phyloP scores from a whole-genome alignment of 2,113 vertebrate species.

The Probosciger aterrimus region DNA sequence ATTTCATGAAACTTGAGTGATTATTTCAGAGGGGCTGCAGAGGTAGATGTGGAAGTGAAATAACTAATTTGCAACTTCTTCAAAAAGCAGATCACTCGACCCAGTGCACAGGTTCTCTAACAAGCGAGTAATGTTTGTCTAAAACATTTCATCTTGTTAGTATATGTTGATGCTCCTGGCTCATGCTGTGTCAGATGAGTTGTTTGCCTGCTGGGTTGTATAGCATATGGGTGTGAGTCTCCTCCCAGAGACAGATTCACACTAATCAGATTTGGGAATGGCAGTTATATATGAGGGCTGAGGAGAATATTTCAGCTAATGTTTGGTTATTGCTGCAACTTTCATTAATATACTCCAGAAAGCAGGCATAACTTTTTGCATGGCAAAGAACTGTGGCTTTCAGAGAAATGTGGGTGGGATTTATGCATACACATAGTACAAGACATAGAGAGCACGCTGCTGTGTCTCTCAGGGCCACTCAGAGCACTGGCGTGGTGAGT shows the following conservation, averaged over 20 bases:
- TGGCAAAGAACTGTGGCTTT: not conserved
- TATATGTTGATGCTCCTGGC: not conserved
- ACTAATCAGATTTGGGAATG: not conserved
- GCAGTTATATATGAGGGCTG: not conserved
- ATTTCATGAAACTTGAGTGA: constrained; percentile 18
- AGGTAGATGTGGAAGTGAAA: not conserved
- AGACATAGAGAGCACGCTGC: not conserved
- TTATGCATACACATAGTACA: accelerated
- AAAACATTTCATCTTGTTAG: not conserved
- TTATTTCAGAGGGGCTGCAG: not conserved
- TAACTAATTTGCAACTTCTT: not conserved
- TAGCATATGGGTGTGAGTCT: not conserved
- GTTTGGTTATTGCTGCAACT: not conserved
- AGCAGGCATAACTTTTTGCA: not conserved
- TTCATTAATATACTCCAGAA: not conserved
- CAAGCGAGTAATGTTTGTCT: not conserved
- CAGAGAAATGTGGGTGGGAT: not conserved
- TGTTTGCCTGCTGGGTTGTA: not conserved
- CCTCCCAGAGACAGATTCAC: not conserved
- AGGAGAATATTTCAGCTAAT: not conserved
- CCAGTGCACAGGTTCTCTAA: not conserved
- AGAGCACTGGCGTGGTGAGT: not conserved
- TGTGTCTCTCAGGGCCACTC: accelerated
- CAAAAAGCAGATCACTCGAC: not conserved
- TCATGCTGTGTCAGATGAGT: not conserved